phyloP scores from a whole-genome alignment of 2,113 vertebrate genomes.

The Lates calcarifer region DNA sequence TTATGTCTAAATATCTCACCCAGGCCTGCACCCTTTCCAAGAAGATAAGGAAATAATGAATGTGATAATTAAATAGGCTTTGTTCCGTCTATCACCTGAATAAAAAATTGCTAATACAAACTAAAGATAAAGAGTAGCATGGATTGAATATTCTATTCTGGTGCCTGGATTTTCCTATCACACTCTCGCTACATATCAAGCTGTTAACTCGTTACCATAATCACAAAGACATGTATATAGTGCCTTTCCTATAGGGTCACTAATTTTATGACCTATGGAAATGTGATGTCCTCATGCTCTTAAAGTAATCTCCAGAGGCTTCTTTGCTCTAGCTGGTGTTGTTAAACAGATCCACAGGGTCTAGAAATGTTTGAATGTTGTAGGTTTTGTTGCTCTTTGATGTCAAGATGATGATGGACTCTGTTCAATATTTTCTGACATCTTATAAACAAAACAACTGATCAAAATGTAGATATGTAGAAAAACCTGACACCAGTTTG shows the following conservation, averaged over 20 bases:
- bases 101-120: conserved; percentile 27
- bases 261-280: neutral
- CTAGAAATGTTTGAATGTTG: neutral
- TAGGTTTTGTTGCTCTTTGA: no score
- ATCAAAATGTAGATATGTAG: no score
- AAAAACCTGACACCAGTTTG: no score
- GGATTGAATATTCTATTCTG: conserved; percentile 10
- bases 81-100: conserved; percentile 39
- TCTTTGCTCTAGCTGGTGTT: neutral
- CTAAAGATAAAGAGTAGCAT: conserved; percentile 24
- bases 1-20: conserved; percentile 32
- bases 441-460: no score
- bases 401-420: no score
- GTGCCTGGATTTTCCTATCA: neutral
- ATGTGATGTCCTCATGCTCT: neutral
- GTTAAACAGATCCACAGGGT: neutral
- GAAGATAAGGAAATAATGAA: conserved; percentile 56
- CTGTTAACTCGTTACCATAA: neutral
- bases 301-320: neutral
- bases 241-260: neutral
- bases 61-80: conserved; percentile 49
- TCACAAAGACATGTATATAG: neutral
- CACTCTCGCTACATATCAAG: neutral
- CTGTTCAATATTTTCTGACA: no score
- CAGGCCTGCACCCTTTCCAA: conserved; percentile 14